A percentile compares a stretch with the other conserved stretches of the same genome.
Evolutionary conservation across 2,888 invertebrate species (phyloP).

Genomic region (Catonia carolina): DNA sequence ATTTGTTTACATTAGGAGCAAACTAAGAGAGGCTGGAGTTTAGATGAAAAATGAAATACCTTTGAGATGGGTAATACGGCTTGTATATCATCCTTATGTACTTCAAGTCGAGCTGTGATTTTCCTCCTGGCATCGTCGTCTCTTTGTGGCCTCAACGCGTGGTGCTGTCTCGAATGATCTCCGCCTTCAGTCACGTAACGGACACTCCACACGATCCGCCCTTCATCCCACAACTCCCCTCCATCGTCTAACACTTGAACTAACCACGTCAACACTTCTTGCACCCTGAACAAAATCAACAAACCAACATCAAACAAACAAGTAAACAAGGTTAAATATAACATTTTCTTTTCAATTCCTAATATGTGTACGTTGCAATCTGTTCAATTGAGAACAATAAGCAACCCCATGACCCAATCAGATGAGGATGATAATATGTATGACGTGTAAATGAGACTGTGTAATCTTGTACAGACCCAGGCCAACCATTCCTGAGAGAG

Average conservation of each 20-base stretch:
- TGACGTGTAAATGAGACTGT: too few species aligned
- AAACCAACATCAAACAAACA: neutral
- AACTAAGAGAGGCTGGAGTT: too few species aligned
- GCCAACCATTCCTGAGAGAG: too few species aligned
- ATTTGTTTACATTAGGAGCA: too few species aligned
- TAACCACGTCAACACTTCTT: slow-evolving; percentile 87
- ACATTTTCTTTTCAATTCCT: too few species aligned
- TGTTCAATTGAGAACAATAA: too few species aligned
- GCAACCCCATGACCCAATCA: too few species aligned
- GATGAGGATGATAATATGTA: too few species aligned
- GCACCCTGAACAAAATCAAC: slow-evolving; percentile 42
- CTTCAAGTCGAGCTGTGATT: slow-evolving; percentile 75
- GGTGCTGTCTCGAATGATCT: slow-evolving; percentile 31
- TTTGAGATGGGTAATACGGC: slow-evolving; percentile 90
- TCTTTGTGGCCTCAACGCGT: neutral
- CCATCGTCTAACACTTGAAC: slow-evolving; percentile 78
- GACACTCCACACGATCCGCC: slow-evolving; percentile 80
- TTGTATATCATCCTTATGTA: slow-evolving; percentile 90
- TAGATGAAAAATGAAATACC: too few species aligned
- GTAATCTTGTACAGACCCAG: too few species aligned
- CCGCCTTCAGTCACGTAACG: slow-evolving; percentile 51
- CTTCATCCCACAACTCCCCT: slow-evolving; percentile 71
- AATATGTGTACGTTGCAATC: too few species aligned
- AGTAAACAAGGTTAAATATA: neutral
- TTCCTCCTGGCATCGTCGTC: slow-evolving; percentile 44